Base-by-base conservation (phyloP, 2,113 vertebrate genomes). In the Neolamprologus longior region DNA sequence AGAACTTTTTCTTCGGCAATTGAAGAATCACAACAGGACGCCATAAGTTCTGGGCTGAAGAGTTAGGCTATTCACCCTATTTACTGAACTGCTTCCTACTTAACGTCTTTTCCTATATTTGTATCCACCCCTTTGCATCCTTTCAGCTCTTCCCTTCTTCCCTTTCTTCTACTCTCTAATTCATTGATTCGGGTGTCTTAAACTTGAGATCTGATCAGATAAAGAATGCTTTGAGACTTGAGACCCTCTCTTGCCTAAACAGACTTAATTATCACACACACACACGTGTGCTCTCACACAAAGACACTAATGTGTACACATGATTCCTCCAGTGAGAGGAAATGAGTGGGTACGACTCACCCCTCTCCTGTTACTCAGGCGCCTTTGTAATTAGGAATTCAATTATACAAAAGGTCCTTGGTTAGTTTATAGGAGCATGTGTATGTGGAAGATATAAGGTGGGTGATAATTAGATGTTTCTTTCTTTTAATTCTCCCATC, bases 361-460 rank as follows among this genome's bases (percentile, higher is more conserved):
- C 78, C 55, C 35, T 93, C 93, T 95, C 91, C 47, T 58, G 88
- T 95, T 94, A 94, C 94, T 88, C 83, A 80, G 55, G 26, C 21
- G 83, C 28, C 80, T 82, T 76, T 84, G 50, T 93, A 90, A 93
- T 94, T 87, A 94, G 55, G 82, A 88, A 90, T 73, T 90, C 28
- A 93, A 93, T 93, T 88, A 88, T 84, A 90, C 84, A 87, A 81
- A 84, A 90, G 68, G n/a, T 28, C 79, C 78, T 58, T 68, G 50
- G 14, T 10, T 81, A 53, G 73, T 89, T 81, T 91, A 55, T 37
- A 68, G 26, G 21, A 81, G 42, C 5, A n/a, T 86, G 66, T 82
- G 68, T 24, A 35, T 28, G 73, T 86, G 33, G 24, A 63, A 33
- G 55, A 37, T 40, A 85, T 80, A 81, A 50, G 17, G 19, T 53